Evolutionary conservation across 2,797 vertebrate species (phyloP), one percentile per base, ranked within the genome.

Genomic region (Buceros bicornis): DNA sequence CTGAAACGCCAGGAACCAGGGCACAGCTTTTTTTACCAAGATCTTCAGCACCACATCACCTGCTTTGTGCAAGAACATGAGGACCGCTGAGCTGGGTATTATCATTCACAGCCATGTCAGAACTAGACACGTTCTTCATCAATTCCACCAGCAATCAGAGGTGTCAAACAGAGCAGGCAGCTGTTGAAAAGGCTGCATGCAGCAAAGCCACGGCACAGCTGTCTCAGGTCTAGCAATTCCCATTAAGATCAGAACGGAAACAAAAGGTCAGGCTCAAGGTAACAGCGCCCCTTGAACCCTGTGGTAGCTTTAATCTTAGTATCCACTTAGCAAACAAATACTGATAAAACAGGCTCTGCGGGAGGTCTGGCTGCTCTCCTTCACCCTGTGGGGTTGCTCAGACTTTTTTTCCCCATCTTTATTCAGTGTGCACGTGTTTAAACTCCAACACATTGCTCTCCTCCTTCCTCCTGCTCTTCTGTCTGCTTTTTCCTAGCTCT

Each of bases 331-430:
- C 51, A 76, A 77, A 54, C 13, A 40, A 20, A 57, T 4, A 28
- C 11, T 5, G 19, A 48, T 2, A 71, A 19, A 92, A 57, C 6
- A 60, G 26, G 26, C 42, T 77, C 40, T 1, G 4, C 22, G 16
- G 26, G 24, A 35, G 47, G 56, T 42, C 37, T 33, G 50, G 24
- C 57, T 82, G 29, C 42, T 31, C 24, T 50, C 8, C 31, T n/a
- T 29, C 8, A 6, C 8, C 1, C 5, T 16, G 11, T 0, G 0
- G 29, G 6, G 15, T 3, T 29, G 21, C 35, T 40, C 60, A 65
- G 33, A 54, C 28, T 58, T 37, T 76, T 15, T 57, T 22, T 35
- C 25, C 21, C 31, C n/a, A 24, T 16, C 26, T 58, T 61, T 51
- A 42, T 61, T 13, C 20, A 37, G 8, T 4, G 5, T 45, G 6